Evolutionary conservation across 2,888 invertebrate species (phyloP).

Genomic region (Pseudoips prasinana): DNA sequence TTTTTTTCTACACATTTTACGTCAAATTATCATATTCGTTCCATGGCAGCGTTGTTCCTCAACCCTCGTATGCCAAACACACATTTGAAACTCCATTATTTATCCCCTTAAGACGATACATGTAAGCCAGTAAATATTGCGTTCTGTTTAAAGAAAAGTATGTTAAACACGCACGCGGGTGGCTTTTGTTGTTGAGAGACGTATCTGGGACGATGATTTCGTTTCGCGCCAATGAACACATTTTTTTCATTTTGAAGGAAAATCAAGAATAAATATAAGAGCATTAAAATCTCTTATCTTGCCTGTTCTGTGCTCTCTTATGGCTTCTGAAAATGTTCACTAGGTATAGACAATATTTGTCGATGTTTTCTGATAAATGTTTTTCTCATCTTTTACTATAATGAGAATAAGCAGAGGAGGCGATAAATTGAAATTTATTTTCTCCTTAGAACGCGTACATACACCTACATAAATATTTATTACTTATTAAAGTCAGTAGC

Average conservation of each 20-base stretch:
- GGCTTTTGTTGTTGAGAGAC: slow-evolving; percentile 69
- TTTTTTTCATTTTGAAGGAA: slow-evolving; percentile 64
- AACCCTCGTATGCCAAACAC: slow-evolving; percentile 49
- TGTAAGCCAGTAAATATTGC: slow-evolving; percentile 60
- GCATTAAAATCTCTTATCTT: slow-evolving; percentile 62
- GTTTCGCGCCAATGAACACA: slow-evolving; percentile 70
- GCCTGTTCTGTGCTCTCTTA: slow-evolving; percentile 48
- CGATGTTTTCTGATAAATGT: slow-evolving; percentile 59
- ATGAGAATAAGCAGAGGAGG: slow-evolving; percentile 61
- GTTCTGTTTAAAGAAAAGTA: slow-evolving; percentile 67
- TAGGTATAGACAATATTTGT: slow-evolving; percentile 48
- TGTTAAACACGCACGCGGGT: slow-evolving; percentile 64
- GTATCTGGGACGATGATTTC: slow-evolving; percentile 70
- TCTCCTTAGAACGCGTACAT: slow-evolving; percentile 49
- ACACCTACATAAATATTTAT: slow-evolving; percentile 61
- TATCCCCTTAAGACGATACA: slow-evolving; percentile 64
- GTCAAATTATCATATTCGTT: slow-evolving; percentile 52
- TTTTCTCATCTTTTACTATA: slow-evolving; percentile 59
- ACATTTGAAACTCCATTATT: slow-evolving; percentile 64
- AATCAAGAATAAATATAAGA: slow-evolving; percentile 60
- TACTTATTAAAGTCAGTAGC: slow-evolving; percentile 60
- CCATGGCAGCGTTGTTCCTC: slow-evolving; percentile 39
- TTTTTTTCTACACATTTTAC: slow-evolving; percentile 35
- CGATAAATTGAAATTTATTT: slow-evolving; percentile 71
- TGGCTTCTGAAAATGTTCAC: slow-evolving; percentile 46